Conservation (phyloP, 2,888 invertebrate species). For the Epinotia brunnichana region DNA sequence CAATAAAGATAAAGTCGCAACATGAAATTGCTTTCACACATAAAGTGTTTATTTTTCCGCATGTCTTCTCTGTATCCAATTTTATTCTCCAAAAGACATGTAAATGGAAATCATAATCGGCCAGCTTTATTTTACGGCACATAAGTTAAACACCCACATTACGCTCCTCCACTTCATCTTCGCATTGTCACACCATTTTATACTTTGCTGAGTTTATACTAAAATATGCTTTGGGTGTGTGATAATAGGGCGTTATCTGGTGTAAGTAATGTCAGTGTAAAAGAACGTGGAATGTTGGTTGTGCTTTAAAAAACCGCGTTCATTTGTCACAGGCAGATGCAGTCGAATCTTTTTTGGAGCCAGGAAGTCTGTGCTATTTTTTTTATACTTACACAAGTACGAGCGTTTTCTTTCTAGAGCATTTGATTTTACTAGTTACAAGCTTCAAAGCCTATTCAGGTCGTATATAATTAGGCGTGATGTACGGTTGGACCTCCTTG, state of each 20-base stretch:
- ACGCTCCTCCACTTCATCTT: constrained; percentile 66
- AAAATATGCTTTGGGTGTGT: constrained; percentile 27
- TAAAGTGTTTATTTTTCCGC: constrained; percentile 27
- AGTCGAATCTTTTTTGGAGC: constrained; percentile 69
- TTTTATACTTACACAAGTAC: not conserved
- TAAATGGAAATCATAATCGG: constrained; percentile 60
- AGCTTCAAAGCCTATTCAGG: not conserved
- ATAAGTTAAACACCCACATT: constrained; percentile 75
- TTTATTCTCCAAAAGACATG: constrained; percentile 38
- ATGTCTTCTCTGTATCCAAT: constrained; percentile 20
- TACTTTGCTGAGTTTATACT: constrained; percentile 1
- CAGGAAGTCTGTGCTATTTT: constrained; percentile 42
- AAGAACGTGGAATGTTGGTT: constrained; percentile 64
- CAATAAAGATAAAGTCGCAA: constrained; percentile 4
- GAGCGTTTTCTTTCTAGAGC: not conserved
- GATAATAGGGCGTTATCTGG: constrained; percentile 24
- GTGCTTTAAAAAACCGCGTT: constrained; percentile 80
- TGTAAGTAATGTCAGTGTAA: constrained; percentile 44
- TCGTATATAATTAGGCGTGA: not conserved
- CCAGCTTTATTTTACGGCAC: constrained; percentile 65
- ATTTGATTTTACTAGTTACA: not conserved
- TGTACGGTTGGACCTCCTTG: too few relatives aligned
- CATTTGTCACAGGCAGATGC: constrained; percentile 82
- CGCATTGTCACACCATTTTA: constrained; percentile 49
- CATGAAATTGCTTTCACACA: constrained; percentile 27